Evolutionary conservation across 1,140 invertebrate genomes (phyloP).

Genomic region (Gerris buenoi): DNA sequence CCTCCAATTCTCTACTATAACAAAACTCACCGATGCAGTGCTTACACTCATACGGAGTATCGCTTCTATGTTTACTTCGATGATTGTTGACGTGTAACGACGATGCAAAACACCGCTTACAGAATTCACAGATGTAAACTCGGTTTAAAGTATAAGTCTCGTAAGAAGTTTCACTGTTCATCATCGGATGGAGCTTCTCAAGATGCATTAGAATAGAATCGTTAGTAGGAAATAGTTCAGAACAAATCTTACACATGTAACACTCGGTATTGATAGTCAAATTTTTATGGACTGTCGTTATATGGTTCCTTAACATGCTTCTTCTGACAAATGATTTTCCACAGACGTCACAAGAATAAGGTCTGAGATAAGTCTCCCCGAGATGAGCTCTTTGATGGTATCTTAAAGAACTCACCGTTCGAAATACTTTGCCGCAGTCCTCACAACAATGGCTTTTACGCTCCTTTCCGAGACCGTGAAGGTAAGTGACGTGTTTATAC

Average conservation of each 20-base stretch:
- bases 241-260: constrained; percentile 20
- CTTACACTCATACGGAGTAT: constrained; percentile 18
- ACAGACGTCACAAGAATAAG: constrained; percentile 21
- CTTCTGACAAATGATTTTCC: constrained; percentile 20
- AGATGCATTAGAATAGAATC: constrained; percentile 16
- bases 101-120: constrained; percentile 16
- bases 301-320: constrained; percentile 19
- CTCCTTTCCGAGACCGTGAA: constrained; percentile 9
- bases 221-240: constrained; percentile 18
- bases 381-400: constrained; percentile 18
- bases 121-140: constrained; percentile 20
- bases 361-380: constrained; percentile 14
- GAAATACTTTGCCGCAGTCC: constrained; percentile 20
- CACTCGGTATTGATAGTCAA: constrained; percentile 15
- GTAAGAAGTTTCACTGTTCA: constrained; percentile 14
- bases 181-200: constrained; percentile 12
- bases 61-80: constrained; percentile 10
- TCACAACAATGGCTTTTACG: constrained; percentile 14
- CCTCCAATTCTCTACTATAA: constrained; percentile 4
- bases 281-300: constrained; percentile 17
- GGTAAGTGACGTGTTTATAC: constrained; percentile 17
- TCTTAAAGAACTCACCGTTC: constrained; percentile 14
- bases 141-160: constrained; percentile 15
- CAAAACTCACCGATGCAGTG: constrained; percentile 14
- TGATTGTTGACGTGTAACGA: constrained; percentile 10